Conservation (phyloP, 2,113 vertebrate species). For the Lepisosteus osseus region DNA sequence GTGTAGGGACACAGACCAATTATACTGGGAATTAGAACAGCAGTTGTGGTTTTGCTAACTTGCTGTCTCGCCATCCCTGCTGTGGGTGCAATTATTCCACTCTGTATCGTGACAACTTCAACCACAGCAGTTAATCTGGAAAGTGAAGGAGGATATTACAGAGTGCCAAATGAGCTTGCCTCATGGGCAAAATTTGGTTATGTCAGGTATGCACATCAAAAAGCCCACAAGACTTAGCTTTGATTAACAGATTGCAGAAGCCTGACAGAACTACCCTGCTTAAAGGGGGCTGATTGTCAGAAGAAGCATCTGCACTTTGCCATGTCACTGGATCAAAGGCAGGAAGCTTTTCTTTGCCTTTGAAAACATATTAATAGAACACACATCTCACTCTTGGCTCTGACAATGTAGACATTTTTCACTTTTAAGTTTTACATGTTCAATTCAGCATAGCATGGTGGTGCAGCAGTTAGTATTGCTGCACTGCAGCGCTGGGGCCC, state of each 20-base stretch:
- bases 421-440: too few relatives aligned
- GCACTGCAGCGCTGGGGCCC: too few relatives aligned
- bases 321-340: too few relatives aligned
- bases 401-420: too few relatives aligned
- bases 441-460: too few relatives aligned
- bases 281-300: background rate
- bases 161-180: background rate
- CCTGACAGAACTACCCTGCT: background rate
- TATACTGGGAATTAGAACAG: background rate
- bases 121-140: constrained; percentile 1
- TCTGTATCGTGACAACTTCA: background rate
- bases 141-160: background rate
- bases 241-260: background rate
- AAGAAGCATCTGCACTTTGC: background rate
- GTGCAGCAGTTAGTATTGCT: too few relatives aligned
- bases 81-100: background rate
- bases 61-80: background rate
- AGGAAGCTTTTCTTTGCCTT: too few relatives aligned
- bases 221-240: background rate
- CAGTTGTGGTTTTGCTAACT: constrained; percentile 2
- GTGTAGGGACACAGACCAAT: background rate
- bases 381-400: too few relatives aligned
- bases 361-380: too few relatives aligned
- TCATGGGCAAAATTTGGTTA: background rate
- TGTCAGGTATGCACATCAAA: background rate